Conservation (phyloP, 2,888 invertebrate species). For the Liopterus haemorrhoidalis region DNA sequence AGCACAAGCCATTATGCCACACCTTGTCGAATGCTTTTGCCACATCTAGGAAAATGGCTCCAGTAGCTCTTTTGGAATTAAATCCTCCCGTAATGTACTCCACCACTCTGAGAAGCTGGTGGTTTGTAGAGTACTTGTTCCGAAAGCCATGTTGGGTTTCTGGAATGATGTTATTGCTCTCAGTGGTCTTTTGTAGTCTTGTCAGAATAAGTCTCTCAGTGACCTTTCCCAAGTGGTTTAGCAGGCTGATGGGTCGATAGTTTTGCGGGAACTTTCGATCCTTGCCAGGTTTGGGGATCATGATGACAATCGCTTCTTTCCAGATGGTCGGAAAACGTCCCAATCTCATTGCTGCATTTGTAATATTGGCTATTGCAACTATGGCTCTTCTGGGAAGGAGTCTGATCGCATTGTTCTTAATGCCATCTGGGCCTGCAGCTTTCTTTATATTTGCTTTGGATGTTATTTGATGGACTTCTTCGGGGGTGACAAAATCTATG, state of each 20-base stretch:
- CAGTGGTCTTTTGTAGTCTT: slow-evolving; percentile 17
- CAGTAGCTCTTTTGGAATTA: slow-evolving; percentile 29
- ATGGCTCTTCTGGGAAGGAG: background rate
- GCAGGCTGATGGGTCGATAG: too few species aligned
- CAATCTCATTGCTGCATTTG: slow-evolving; percentile 1
- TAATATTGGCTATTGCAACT: background rate
- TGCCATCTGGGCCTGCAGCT: slow-evolving; percentile 12
- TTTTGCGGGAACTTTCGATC: too few species aligned
- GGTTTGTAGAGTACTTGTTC: slow-evolving; percentile 29
- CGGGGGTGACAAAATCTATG: too few species aligned
- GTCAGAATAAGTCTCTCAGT: slow-evolving; percentile 26
- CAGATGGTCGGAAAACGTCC: too few species aligned
- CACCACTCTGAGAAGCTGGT: slow-evolving; percentile 30
- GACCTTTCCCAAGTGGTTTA: too few species aligned
- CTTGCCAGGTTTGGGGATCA: slow-evolving; percentile 9
- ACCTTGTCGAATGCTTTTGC: slow-evolving; percentile 36
- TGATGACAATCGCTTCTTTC: slow-evolving; percentile 10
- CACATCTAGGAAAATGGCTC: slow-evolving; percentile 33
- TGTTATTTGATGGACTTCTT: too few species aligned
- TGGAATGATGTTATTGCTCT: slow-evolving; percentile 21
- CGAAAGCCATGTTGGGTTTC: slow-evolving; percentile 34
- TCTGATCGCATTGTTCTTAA: background rate
- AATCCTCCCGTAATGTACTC: too few species aligned
- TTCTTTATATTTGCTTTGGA: slow-evolving; percentile 16
- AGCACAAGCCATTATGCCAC: too few species aligned